Evolutionary conservation across 2,888 invertebrate species (phyloP).

Genomic region (Pteria penguin): DNA sequence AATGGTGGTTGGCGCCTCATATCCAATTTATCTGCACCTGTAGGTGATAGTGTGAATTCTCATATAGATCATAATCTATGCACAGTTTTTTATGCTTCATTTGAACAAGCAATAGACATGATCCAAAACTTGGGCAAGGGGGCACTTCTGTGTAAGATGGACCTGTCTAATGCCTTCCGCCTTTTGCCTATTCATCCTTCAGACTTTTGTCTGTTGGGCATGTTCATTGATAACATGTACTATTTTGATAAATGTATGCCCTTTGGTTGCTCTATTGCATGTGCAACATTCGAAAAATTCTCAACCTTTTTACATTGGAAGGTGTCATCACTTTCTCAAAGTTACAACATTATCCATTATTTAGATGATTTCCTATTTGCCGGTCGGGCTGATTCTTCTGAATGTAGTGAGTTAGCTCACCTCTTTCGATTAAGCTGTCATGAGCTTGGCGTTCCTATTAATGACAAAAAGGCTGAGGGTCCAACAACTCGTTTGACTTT

Average conservation of each 20-base stretch:
- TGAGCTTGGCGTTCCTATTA: background rate
- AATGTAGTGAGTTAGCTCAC: background rate
- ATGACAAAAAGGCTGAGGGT: conserved; percentile 2
- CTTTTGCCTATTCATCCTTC: too few relatives aligned
- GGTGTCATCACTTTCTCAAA: background rate
- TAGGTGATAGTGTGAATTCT: too few relatives aligned
- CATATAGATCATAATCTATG: too few relatives aligned
- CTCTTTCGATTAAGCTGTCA: background rate
- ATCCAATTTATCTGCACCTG: too few relatives aligned
- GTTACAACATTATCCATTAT: background rate
- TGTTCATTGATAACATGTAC: too few relatives aligned
- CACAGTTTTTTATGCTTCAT: too few relatives aligned
- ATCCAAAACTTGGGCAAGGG: too few relatives aligned
- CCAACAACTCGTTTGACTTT: background rate
- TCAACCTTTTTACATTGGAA: conserved; percentile 7
- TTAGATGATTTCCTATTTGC: conserved; percentile 8
- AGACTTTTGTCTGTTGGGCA: too few relatives aligned
- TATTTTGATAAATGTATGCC: conserved; percentile 18
- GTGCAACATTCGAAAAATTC: conserved; percentile 7
- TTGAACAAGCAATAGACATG: too few relatives aligned
- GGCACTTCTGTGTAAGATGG: too few relatives aligned
- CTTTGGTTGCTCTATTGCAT: conserved; percentile 22
- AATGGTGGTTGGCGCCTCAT: too few relatives aligned
- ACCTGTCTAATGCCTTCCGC: too few relatives aligned
- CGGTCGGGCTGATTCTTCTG: background rate